phyloP scores from a whole-genome alignment of 2,797 vertebrate genomes.

The Cyclura pinguis region DNA sequence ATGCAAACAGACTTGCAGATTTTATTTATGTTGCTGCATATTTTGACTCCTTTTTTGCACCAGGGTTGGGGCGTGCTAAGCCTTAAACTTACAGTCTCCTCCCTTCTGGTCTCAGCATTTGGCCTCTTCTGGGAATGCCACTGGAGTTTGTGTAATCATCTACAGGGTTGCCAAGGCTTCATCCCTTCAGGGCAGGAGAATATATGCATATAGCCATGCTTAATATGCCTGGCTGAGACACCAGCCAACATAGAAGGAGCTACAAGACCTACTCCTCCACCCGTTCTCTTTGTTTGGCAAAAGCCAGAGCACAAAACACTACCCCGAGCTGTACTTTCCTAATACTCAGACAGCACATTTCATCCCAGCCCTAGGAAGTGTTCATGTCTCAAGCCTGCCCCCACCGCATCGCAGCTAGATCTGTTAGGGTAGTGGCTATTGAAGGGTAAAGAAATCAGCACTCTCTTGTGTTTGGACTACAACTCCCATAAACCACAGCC shows the following conservation, averaged over 20 bases:
- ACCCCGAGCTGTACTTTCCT: background rate
- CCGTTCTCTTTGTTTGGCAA: too few relatives aligned
- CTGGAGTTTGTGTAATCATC: constrained; percentile 1
- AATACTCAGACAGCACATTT: background rate
- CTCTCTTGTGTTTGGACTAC: background rate
- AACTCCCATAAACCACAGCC: background rate
- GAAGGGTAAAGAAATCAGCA: background rate
- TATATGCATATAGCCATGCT: background rate
- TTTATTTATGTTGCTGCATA: background rate
- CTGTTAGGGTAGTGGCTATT: background rate
- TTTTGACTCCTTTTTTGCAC: background rate
- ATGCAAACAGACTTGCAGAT: background rate
- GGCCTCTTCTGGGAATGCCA: background rate
- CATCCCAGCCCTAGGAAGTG: background rate
- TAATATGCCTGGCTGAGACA: background rate
- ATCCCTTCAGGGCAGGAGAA: background rate
- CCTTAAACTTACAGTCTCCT: background rate
- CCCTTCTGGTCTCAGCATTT: background rate
- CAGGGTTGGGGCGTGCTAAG: background rate
- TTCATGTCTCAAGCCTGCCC: too few relatives aligned
- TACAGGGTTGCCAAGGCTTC: background rate
- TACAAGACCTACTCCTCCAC: too few relatives aligned
- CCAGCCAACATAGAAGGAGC: background rate
- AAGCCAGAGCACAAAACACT: background rate
- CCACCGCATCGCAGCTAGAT: background rate